Evolutionary conservation across 2,888 invertebrate species (phyloP).

Genomic region (Phrixothrix hirtus): DNA sequence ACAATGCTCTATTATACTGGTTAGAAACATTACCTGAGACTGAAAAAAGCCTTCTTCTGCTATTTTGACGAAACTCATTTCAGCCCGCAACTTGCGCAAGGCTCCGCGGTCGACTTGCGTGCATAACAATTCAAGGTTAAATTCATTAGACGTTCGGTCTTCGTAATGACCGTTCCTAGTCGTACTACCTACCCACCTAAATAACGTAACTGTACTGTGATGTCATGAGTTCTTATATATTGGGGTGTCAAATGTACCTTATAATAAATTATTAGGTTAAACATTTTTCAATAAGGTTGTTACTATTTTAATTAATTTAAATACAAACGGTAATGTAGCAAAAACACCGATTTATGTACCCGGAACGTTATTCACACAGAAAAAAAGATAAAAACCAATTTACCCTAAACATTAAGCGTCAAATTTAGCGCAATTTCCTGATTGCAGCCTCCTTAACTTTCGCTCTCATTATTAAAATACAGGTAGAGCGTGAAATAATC

Average conservation of each 20-base stretch:
- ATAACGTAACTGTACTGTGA: constrained; percentile 30
- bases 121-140: constrained; percentile 20
- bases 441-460: constrained; percentile 19
- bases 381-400: no score
- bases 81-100: constrained; percentile 25
- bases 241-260: constrained; percentile 14
- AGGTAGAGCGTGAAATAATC: constrained; percentile 25
- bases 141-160: constrained; percentile 20
- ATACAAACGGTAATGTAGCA: no score
- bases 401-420: no score
- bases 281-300: no score
- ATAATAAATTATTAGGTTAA: no score
- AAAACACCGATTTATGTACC: no score
- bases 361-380: no score
- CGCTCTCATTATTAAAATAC: constrained; percentile 17
- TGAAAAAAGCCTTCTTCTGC: constrained; percentile 22
- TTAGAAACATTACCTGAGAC: constrained; percentile 35
- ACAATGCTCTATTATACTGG: constrained; percentile 47
- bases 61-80: constrained; percentile 27
- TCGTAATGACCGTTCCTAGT: constrained; percentile 24
- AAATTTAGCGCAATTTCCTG: constrained; percentile 17
- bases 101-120: constrained; percentile 13
- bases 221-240: constrained; percentile 17
- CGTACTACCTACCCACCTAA: constrained; percentile 25
- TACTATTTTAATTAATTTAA: no score